Base-by-base conservation (phyloP, 1,140 invertebrate species). In the Drosophila hydei region DNA sequence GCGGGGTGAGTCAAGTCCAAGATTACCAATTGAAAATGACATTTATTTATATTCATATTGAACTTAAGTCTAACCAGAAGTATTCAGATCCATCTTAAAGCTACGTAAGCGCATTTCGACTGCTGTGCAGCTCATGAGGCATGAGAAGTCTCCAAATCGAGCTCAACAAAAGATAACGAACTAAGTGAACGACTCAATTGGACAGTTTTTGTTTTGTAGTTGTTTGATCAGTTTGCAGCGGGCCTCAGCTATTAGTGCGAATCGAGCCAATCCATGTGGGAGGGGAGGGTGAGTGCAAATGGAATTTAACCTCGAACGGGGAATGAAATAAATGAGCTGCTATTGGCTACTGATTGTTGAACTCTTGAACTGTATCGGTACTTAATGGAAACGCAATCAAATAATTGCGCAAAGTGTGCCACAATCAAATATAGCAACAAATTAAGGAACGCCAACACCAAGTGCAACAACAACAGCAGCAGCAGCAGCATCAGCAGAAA, bases 391-490 rank as follows among this genome's bases (percentile, higher is more conserved):
- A 88, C 83, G 83, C 83, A 88, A 88, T 88, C 78, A 83, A 88
- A 88, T 88, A 88, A 88, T 88, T 88, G 79, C 75, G 75, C 76
- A 88, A 88, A 88, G 83, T 88, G 83, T 88, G 83, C 83, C 83
- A 88, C 83, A 88, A 88, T 88, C 83, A 88, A 88, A 88, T 79
- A 88, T 83, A 89, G 78, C 72, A 88, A 83, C 83, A 88, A 88
- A 88, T 88, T 88, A 88, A 78, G 50, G 58, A 77, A 87, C 67
- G 68, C 71, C 83, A 88, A 78, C 83, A 80, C 75, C 77, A 87
- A 64, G 33, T 36, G 12, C 54, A 47, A 21, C 51, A 68, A 9
- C 63, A 61, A 60, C 42, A 56, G 55, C 54, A 60, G 43, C 64
- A 55, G 45, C 40, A n/a, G n/a, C n/a, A n/a, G n/a, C n/a, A n/a